Base-by-base conservation (phyloP, 2,888 invertebrate species). In the Dolichopus griseipennis region DNA sequence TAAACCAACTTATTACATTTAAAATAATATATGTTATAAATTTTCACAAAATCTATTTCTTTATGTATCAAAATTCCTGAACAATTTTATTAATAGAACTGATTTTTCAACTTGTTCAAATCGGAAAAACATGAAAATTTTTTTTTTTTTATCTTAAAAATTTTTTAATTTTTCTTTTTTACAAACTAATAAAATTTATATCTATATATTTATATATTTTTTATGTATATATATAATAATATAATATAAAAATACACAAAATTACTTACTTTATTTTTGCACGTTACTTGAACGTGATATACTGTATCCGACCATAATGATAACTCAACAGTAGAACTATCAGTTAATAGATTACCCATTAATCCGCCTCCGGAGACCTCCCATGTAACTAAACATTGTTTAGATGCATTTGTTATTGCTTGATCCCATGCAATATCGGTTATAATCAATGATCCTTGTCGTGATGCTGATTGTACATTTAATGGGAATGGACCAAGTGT, bases 311-410 rank as follows among this genome's bases (percentile, higher is more conserved):
- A 90, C 90, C 91, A 91, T 67, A 92, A 83, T 69, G 90, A 90
- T 73, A 92, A 81, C 68, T 90, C 90, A 71, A 91, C 91, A 75
- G 88, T 86, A 69, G 90, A 90, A 67, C 90, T 89, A 80, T 91
- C 91, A 63, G 91, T 92, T 81, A 91, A 90, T 72, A 91, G 84
- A 81, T 91, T 91, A 72, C 91, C 91, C 82, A 90, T 90, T 70
- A 92, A 83, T 72, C 91, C 91, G 73, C 91, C 91, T 69, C 91
- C 91, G 76, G 89, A 89, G 68, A 91, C 89, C 84, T 92, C 91
- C 91, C 91, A 92, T 71, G 91, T 91, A 67, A 92, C 90, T 76
- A 91, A 84, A 81, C 91, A 91, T 69, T 91, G 77, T 68, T 76
- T 76, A 66, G 77, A 76, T 72, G 76, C 75, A 74, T 75, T 76